Conservation (phyloP, 2,888 invertebrate species). For the Lumbricus terrestris region DNA sequence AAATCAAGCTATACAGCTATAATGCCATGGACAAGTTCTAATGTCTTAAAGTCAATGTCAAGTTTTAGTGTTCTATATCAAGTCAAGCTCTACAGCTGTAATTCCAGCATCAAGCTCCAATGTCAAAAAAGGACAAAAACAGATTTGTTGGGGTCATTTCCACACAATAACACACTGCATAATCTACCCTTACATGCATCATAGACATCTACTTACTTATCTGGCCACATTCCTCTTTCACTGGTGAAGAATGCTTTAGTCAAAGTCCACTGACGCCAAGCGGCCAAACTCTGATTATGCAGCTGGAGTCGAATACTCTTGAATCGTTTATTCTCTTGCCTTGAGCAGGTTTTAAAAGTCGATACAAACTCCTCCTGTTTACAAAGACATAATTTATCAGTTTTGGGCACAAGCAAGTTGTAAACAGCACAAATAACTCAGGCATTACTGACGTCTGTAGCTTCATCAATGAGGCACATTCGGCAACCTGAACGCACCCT, state of each 20-base stretch:
- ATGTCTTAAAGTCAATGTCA: neutral
- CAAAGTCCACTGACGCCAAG: conserved; percentile 65
- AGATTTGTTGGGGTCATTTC: neutral
- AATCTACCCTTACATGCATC: neutral
- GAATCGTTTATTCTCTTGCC: conserved; percentile 64
- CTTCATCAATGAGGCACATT: too few species aligned
- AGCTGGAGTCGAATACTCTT: conserved; percentile 61
- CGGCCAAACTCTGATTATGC: conserved; percentile 62
- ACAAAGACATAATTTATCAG: neutral
- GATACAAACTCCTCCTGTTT: conserved; percentile 64
- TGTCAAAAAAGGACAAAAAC: neutral
- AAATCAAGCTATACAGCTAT: too few species aligned
- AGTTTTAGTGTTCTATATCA: neutral
- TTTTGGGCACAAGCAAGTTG: neutral
- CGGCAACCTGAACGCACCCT: too few species aligned
- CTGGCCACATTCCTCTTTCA: conserved; percentile 55
- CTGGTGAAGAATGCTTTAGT: conserved; percentile 65
- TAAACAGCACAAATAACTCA: neutral
- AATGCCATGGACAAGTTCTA: neutral
- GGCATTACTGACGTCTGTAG: neutral
- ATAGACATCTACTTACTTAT: conserved; percentile 36
- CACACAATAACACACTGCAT: neutral
- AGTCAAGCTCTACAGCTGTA: neutral
- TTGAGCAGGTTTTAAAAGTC: conserved; percentile 62
- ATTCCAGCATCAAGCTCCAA: neutral